Evolutionary conservation across 2,888 invertebrate genomes (phyloP), one percentile per base, ranked within the genome.

Genomic region (Caenorhabditis panamensis): DNA sequence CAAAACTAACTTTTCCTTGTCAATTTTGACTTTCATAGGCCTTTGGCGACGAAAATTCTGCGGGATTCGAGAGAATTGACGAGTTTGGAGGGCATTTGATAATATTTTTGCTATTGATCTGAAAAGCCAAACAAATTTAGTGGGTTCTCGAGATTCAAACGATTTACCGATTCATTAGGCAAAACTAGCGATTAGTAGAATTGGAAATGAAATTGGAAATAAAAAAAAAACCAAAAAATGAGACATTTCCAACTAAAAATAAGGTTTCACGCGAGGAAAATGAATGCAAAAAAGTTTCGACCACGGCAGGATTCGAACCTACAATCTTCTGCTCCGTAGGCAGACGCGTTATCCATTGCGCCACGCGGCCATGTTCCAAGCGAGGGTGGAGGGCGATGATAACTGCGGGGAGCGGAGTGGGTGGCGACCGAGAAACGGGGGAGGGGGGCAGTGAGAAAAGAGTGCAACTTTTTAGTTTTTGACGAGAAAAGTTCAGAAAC

Each of bases 241-340:
- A 13, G 9, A 13, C 2, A 13, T 41, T 36, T 36, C 5, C 36
- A 13, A 13, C 2, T 2, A 13, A 41, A 41, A 41, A 31, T 31
- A 9, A 31, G 31, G 4, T 31, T 31, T 31, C 31, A n/a, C 31
- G 9, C 31, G 31, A 6, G 31, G 31, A 31, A 31, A 31, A 31
- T 4, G 31, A 9, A 31, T 31, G 31, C 41, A 41, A 80, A 82
- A 80, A 73, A 64, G 53, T 83, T 81, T 83, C 84, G 85, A 84
- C 80, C 84, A 85, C 80, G 84, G 85, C 82, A 85, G 85, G 85
- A 82, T 82, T 91, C 91, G 91, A 91, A 91, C 90, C 91, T 91
- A 84, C 90, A 91, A 91, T 91, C 90, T 91, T 91, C 91, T 89
- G 91, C 88, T 91, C 88, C 90, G 91, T 90, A 91, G 91, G 87